Base-by-base conservation (phyloP, 2,797 vertebrate genomes). In the Acanthornis magna region DNA sequence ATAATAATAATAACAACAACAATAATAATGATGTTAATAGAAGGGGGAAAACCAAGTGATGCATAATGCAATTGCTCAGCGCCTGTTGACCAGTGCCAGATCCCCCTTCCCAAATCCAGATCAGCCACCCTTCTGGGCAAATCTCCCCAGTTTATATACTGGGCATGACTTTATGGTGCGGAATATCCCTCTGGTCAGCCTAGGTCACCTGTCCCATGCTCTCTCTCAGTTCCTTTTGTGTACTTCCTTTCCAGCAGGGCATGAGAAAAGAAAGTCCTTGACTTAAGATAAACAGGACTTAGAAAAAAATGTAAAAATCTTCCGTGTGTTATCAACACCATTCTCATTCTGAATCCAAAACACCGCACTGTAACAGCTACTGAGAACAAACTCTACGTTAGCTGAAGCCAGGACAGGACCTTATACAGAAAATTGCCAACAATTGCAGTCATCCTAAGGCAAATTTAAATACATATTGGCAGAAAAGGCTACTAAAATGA, bases 111-210 rank as follows among this genome's bases (percentile, higher is more conserved):
- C 1, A 0, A 71, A 55, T 23, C 26, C 36, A 78, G 74, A 42
- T 42, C 30, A 50, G 23, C 5, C 36, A 43, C 3, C 5, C 12
- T 27, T 63, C 19, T 50, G 50, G 50, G 15, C 30, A 63, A 9
- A 15, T 57, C 18, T 7, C 22, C 32, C 21, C 21, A 22, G 42
- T 48, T 48, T 71, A 12, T 48, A 16, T 16, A 34, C 25, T 34
- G 34, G 14, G 8, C 11, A 18, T 17, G 25, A 47, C 8, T 42
- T 62, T 25, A 3, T 30, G 0, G 0, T 2, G 1, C 48, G 34
- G 42, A 34, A 30, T 26, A 67, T n/a, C n/a, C 16, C 11, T 48
- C 25, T 48, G 11, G 9, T 55, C 42, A 42, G 5, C 38, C 48
- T 40, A 29, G n/a, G 29, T 34, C 48, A 34, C 48, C 48, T 70